Evolutionary conservation across 1,140 invertebrate genomes (phyloP).

Genomic region (Vanessa tameamea): DNA sequence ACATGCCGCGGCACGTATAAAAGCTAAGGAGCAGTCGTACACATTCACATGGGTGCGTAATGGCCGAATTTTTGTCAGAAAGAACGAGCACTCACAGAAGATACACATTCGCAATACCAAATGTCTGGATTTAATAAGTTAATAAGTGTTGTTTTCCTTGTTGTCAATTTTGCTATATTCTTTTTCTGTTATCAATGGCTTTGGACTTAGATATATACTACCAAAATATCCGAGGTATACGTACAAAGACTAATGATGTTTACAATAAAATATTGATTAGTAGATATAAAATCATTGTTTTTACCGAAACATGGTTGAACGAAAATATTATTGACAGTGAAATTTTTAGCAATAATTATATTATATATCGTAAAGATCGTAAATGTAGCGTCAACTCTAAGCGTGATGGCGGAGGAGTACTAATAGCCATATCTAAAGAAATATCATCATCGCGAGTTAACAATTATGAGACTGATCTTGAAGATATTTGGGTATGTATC

Average conservation of each 20-base stretch:
- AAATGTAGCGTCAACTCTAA: slow-evolving; percentile 8
- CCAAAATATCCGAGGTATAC: slow-evolving; percentile 31
- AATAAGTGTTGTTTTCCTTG: background rate
- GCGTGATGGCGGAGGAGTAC: slow-evolving; percentile 24
- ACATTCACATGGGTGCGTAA: background rate
- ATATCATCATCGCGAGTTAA: slow-evolving; percentile 4
- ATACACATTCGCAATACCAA: background rate
- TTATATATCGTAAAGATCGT: slow-evolving; percentile 28
- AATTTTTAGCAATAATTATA: slow-evolving; percentile 23
- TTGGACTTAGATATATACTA: slow-evolving; percentile 22
- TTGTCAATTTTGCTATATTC: background rate
- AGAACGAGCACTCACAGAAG: background rate
- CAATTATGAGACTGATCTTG: slow-evolving; percentile 25
- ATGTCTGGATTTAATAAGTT: background rate
- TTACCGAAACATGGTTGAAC: slow-evolving; percentile 31
- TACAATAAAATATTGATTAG: slow-evolving; percentile 20
- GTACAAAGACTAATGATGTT: slow-evolving; percentile 23
- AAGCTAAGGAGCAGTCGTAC: slow-evolving; percentile 2
- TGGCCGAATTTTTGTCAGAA: background rate
- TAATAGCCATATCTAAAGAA: slow-evolving; percentile 12
- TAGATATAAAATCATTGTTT: slow-evolving; percentile 25
- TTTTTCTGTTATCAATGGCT: slow-evolving; percentile 5
- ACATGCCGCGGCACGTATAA: slow-evolving; percentile 2
- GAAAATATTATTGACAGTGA: slow-evolving; percentile 11
- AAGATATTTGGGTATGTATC: slow-evolving; percentile 33